These are phyloP conservation scores for Brachyalestes nurse DNA, from an alignment of 2,797 vertebrate species.

Conservation along the genomic window DNA sequence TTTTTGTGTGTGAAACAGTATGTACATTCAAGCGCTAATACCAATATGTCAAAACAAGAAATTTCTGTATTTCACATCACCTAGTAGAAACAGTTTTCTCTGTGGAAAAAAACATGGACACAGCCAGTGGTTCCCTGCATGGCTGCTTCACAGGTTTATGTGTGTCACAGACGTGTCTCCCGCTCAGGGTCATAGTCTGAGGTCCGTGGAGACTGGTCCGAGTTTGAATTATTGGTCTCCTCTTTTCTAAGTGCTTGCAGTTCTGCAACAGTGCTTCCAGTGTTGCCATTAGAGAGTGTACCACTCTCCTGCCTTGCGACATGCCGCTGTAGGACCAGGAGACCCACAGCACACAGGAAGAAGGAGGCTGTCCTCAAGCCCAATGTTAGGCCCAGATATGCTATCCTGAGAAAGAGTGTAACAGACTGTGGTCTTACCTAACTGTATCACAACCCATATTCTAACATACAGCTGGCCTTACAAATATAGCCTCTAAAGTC, in stretches of 20 bases:
- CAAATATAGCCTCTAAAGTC: not conserved
- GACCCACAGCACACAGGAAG: slow-evolving; percentile 74
- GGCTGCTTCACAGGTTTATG: slow-evolving; percentile 20
- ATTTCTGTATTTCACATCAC: slow-evolving; percentile 55
- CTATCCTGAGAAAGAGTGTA: slow-evolving; percentile 65
- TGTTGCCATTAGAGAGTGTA: slow-evolving; percentile 62
- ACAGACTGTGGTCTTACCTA: not conserved
- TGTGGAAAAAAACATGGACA: slow-evolving; percentile 60
- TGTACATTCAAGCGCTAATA: slow-evolving; percentile 65
- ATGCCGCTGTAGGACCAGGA: slow-evolving; percentile 71
- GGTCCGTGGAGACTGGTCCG: slow-evolving; percentile 65
- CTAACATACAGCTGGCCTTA: not conserved
- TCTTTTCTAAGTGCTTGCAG: slow-evolving; percentile 74
- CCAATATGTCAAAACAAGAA: slow-evolving; percentile 61
- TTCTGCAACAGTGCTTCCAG: slow-evolving; percentile 57
- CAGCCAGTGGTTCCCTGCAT: slow-evolving; percentile 37
- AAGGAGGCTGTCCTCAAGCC: slow-evolving; percentile 77
- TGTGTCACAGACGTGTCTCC: slow-evolving; percentile 74
- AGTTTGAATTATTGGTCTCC: slow-evolving; percentile 66
- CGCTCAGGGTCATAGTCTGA: slow-evolving; percentile 69
- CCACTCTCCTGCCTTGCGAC: slow-evolving; percentile 66
- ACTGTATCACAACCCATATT: not conserved
- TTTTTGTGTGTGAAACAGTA: slow-evolving; percentile 64
- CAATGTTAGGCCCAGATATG: slow-evolving; percentile 77
- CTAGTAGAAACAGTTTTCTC: slow-evolving; percentile 67